Percentiles rank a stretch among this genome's conserved stretches.
Conservation (phyloP, 2,797 vertebrate genomes). For the Galago senegalensis region DNA sequence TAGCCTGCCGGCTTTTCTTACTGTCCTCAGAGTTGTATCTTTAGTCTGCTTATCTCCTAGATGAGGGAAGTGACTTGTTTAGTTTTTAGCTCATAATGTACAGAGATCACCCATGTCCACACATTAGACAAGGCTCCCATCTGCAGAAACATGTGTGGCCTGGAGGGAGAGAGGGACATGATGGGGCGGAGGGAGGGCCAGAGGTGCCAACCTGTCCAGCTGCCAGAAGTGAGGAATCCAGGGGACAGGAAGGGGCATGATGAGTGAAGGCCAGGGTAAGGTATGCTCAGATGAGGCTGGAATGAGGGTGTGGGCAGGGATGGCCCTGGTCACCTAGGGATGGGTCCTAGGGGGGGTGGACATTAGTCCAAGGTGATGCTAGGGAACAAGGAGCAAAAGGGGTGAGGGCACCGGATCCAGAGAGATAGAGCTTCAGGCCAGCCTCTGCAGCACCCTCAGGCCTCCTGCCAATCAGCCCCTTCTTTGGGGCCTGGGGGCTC, state of each 20-base stretch:
- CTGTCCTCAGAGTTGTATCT: not conserved
- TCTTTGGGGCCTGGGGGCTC: not conserved
- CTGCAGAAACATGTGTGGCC: not conserved
- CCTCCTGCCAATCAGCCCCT: not conserved
- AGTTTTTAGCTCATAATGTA: not conserved
- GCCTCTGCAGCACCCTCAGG: not conserved
- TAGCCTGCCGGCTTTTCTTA: not conserved
- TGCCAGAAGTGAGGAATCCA: not conserved
- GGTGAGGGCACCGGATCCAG: not conserved
- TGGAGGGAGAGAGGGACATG: not conserved
- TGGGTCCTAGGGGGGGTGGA: not conserved
- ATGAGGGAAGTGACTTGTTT: not conserved
- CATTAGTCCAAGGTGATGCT: not conserved
- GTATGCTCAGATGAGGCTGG: not conserved
- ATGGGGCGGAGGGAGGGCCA: not conserved
- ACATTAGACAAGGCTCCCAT: not conserved
- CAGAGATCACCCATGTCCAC: not conserved
- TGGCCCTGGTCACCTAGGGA: not conserved
- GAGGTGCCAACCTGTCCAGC: not conserved
- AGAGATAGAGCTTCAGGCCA: not conserved
- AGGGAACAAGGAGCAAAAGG: not conserved
- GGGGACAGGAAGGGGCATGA: not conserved
- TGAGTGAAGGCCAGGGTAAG: not conserved
- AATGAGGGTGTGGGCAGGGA: too few relatives aligned
- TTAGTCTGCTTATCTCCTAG: not conserved